Percentiles rank a stretch among this genome's conserved stretches.
Conservation (phyloP, 1,140 invertebrate species). For the Planococcus citri region DNA sequence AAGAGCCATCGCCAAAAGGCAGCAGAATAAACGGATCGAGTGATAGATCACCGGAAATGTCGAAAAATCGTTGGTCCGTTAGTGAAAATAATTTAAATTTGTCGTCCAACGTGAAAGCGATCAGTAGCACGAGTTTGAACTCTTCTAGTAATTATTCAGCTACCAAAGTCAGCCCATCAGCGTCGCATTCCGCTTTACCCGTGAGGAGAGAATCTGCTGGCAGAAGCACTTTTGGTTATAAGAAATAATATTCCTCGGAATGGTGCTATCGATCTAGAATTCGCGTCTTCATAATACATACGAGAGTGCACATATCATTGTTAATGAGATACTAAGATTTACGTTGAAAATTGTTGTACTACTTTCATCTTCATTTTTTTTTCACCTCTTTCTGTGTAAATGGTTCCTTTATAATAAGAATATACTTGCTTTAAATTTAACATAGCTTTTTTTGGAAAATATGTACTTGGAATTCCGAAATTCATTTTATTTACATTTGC, state of each 20-base stretch:
- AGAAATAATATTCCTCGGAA: neutral
- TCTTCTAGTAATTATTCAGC: neutral
- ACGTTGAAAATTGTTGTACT: neutral
- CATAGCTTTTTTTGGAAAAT: neutral
- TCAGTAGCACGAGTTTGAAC: neutral
- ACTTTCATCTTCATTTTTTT: neutral
- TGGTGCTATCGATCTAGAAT: neutral
- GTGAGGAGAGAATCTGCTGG: neutral
- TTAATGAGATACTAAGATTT: neutral
- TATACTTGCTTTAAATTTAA: neutral
- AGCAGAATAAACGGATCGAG: neutral
- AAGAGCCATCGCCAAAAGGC: neutral
- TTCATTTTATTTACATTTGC: neutral
- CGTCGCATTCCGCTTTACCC: neutral
- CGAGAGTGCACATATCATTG: neutral
- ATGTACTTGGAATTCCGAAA: neutral
- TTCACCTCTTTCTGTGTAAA: neutral
- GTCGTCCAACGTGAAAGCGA: neutral
- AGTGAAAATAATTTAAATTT: conserved; percentile 16
- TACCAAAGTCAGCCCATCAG: neutral
- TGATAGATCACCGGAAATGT: neutral
- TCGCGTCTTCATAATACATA: neutral
- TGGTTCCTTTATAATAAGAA: neutral
- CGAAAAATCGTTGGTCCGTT: conserved; percentile 12
- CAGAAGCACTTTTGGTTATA: neutral